Evolutionary conservation across 2,888 invertebrate species (phyloP).

Genomic region (Macrosoma leucophasiata): DNA sequence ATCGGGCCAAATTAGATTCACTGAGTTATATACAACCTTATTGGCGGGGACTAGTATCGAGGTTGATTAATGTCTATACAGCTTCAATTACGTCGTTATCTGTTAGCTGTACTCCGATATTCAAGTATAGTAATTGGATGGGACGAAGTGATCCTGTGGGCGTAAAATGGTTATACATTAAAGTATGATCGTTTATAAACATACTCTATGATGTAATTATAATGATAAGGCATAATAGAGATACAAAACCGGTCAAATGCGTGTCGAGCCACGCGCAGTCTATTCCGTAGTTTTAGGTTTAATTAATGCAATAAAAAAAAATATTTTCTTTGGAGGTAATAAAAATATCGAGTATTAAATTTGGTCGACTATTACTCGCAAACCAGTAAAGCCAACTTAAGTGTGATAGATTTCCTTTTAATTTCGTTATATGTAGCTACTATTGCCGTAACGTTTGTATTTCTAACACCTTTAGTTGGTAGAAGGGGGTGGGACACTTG

Average conservation of each 20-base stretch:
- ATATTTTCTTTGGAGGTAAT: too few relatives aligned
- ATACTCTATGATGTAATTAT: background rate
- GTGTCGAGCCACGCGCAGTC: too few relatives aligned
- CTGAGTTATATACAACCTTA: slow-evolving; percentile 32
- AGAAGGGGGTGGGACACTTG: too few relatives aligned
- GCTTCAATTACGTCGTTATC: slow-evolving; percentile 23
- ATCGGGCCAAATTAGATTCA: slow-evolving; percentile 29
- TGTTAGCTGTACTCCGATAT: slow-evolving; percentile 18
- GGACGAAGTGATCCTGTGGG: background rate
- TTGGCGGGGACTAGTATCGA: slow-evolving; percentile 28
- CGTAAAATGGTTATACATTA: slow-evolving; percentile 10
- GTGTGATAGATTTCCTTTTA: too few relatives aligned
- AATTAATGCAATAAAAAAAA: too few relatives aligned
- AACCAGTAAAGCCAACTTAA: too few relatives aligned
- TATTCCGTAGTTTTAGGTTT: too few relatives aligned
- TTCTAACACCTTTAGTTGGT: slow-evolving; percentile 2
- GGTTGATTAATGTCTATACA: slow-evolving; percentile 29
- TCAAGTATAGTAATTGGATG: background rate
- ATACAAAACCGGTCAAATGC: too few relatives aligned
- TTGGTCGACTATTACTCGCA: too few relatives aligned
- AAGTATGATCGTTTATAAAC: slow-evolving; percentile 1
- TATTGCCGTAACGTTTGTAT: too few relatives aligned
- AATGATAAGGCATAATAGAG: background rate
- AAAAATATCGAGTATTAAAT: background rate
- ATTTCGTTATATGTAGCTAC: too few relatives aligned